phyloP scores from a whole-genome alignment of 2,888 invertebrate genomes.

The Protonemura montana region DNA sequence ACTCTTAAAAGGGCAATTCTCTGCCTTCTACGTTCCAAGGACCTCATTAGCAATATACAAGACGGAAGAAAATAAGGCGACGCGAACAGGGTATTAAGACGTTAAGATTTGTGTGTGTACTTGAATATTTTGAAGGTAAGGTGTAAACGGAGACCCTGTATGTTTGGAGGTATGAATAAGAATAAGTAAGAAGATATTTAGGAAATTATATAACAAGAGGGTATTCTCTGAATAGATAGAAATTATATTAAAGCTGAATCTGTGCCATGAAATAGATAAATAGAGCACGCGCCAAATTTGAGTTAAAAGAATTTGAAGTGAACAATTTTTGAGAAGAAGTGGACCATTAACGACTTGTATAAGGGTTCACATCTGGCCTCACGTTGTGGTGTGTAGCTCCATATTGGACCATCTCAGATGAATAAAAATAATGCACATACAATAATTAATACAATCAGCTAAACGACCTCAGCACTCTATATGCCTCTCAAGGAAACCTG shows the following conservation, averaged over 20 bases:
- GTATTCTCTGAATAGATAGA: background rate
- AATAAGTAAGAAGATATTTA: background rate
- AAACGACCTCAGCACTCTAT: background rate
- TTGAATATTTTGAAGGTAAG: slow-evolving; percentile 1
- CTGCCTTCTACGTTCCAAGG: slow-evolving; percentile 29
- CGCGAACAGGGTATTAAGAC: slow-evolving; percentile 16
- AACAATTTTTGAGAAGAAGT: too few relatives aligned
- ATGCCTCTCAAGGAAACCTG: background rate
- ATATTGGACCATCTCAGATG: too few relatives aligned
- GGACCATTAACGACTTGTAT: too few relatives aligned
- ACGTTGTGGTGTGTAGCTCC: too few relatives aligned
- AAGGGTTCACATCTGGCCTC: too few relatives aligned
- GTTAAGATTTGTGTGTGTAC: background rate
- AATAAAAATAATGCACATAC: too few relatives aligned
- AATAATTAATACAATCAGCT: background rate
- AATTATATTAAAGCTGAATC: background rate
- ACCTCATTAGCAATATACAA: slow-evolving; percentile 47
- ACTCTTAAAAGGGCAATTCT: slow-evolving; percentile 37
- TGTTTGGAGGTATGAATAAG: background rate
- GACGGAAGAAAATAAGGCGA: slow-evolving; percentile 15
- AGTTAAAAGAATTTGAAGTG: too few relatives aligned
- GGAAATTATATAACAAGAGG: background rate
- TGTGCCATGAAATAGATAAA: background rate
- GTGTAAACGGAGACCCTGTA: background rate
- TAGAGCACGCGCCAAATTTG: too few relatives aligned